Percentiles rank a stretch among this genome's conserved stretches.
Evolutionary conservation across 2,888 invertebrate genomes (phyloP).

Genomic region (Andricus curvator): DNA sequence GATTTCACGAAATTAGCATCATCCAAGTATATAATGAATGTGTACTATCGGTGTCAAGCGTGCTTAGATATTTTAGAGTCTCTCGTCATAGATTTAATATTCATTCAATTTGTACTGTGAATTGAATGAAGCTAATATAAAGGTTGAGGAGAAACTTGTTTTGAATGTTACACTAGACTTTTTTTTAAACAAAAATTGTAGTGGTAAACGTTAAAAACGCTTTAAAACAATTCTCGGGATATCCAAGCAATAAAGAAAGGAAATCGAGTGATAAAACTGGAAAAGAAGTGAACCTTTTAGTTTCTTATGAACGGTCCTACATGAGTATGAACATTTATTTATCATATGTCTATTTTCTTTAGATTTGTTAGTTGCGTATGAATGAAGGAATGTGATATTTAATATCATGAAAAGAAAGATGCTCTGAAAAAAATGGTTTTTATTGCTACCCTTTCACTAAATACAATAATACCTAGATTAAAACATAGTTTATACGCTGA

Average conservation of each 20-base stretch:
- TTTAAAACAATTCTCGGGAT: neutral
- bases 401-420: constrained; percentile 61
- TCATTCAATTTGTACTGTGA: neutral
- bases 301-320: constrained; percentile 42
- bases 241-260: neutral
- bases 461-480: too few species aligned
- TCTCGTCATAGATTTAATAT: neutral
- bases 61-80: neutral
- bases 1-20: neutral
- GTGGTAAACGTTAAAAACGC: neutral
- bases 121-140: neutral
- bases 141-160: neutral
- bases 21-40: neutral
- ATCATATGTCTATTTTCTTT: constrained; percentile 57
- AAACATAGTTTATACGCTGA: too few species aligned
- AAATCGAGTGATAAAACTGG: neutral
- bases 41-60: neutral
- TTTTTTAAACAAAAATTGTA: neutral
- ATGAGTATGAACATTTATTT: constrained; percentile 52
- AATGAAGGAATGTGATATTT: constrained; percentile 57
- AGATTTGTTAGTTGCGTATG: constrained; percentile 61
- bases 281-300: constrained; percentile 36
- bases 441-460: neutral
- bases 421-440: constrained; percentile 49
- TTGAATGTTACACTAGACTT: neutral